Base-by-base conservation (phyloP, 2,113 vertebrate genomes). In the Thinocorus orbignyianus region DNA sequence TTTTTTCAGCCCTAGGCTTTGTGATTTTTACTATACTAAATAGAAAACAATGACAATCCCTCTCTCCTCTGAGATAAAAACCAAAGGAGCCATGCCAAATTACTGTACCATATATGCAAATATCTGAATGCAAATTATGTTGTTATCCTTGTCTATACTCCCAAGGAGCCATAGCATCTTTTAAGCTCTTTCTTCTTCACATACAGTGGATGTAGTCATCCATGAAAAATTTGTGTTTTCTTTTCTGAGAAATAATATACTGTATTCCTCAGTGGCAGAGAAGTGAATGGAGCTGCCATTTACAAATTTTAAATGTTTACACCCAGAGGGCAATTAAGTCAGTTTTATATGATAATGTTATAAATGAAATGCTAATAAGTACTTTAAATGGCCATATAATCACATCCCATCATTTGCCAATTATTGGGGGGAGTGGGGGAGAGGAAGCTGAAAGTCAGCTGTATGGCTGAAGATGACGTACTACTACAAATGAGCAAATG, bases 331-430 rank as follows among this genome's bases (percentile, higher is more conserved):
- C 86, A 97, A 97, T 96, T 94, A 96, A 96, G 82, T 80, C 93
- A 97, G 94, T 97, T 98, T 86, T 68, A 84, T 88, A 95, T 88
- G 91, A 88, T 97, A 97, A 97, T 97, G 48, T 92, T 96, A 96
- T 97, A 97, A 97, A 97, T 97, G 85, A 96, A 97, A 97, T 97
- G 96, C 91, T 97, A 97, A 97, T 97, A 97, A 96, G 90, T 82
- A 82, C 88, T 89, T 93, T 93, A 97, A 96, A 97, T 96, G 94
- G 93, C 92, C 90, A 72, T 92, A 79, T 91, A 96, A 97, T 97
- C 95, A 91, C 69, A 83, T 73, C 74, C 92, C 77, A 10, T 96
- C 86, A 92, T 93, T 91, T 91, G 80, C 93, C 92, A 95, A 90
- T 97, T 82, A 93, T 92, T 91, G 61, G 58, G 3, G 14, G 28